These are phyloP conservation scores for Lithophane leautieri DNA, from an alignment of 2,888 invertebrate species.

Conservation along the genomic window DNA sequence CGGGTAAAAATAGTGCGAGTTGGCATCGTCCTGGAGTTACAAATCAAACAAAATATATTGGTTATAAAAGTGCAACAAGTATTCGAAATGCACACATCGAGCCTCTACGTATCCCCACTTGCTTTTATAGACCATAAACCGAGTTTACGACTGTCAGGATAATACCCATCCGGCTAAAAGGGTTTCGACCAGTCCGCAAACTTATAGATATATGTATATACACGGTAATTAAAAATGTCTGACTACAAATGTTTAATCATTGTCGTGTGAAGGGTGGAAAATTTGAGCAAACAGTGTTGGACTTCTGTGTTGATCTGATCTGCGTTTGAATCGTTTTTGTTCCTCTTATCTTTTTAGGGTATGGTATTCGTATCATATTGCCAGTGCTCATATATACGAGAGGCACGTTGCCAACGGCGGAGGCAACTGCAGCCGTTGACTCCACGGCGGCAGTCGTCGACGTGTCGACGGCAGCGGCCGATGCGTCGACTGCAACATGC, in stretches of 20 bases:
- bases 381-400: too few relatives aligned
- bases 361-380: background rate
- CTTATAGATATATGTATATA: constrained; percentile 69
- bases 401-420: too few relatives aligned
- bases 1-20: constrained; percentile 76
- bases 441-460: too few relatives aligned
- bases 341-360: background rate
- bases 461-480: too few relatives aligned
- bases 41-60: constrained; percentile 90
- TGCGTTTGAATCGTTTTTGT: background rate
- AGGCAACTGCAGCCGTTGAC: too few relatives aligned
- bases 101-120: constrained; percentile 86
- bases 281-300: constrained; percentile 18
- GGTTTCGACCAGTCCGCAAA: constrained; percentile 79
- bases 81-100: constrained; percentile 82
- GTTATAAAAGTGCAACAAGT: constrained; percentile 90
- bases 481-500: too few relatives aligned
- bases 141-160: constrained; percentile 86
- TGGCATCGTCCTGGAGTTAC: constrained; percentile 84
- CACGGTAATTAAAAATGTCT: constrained; percentile 85
- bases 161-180: constrained; percentile 90
- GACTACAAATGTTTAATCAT: constrained; percentile 65
- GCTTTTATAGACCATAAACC: constrained; percentile 88
- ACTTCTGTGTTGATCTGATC: constrained; percentile 2
- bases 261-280: constrained; percentile 21